A percentile compares a stretch with the other conserved stretches of the same genome.
Evolutionary conservation across 2,113 vertebrate genomes (phyloP).

Genomic region (Nothobranchius kuhntae): DNA sequence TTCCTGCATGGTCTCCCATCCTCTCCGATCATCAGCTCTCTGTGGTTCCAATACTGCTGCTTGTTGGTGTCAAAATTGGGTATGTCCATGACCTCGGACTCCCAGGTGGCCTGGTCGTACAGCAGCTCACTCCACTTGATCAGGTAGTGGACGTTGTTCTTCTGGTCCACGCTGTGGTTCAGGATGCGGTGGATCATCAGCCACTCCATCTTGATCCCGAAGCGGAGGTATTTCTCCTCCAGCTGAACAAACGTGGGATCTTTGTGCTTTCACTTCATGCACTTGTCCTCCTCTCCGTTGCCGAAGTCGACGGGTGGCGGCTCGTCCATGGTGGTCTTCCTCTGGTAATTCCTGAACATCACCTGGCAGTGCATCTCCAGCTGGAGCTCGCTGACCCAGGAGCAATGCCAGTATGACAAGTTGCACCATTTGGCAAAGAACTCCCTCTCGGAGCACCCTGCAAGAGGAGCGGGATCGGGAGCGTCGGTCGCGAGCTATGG

Average conservation of each 20-base stretch:
- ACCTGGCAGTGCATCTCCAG: conserved; percentile 97
- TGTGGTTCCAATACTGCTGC: conserved; percentile 94
- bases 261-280: conserved; percentile 91
- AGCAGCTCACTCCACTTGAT: conserved; percentile 95
- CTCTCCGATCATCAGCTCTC: conserved; percentile 96
- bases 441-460: conserved; percentile 92
- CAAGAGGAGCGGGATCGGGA: conserved; percentile 88
- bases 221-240: conserved; percentile 95
- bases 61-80: conserved; percentile 90
- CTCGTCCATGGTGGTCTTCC: conserved; percentile 99
- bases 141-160: conserved; percentile 93
- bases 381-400: conserved; percentile 98
- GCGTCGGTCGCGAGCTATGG: conserved; percentile 84
- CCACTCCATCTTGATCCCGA: conserved; percentile 97
- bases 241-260: conserved; percentile 92
- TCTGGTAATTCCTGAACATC: conserved; percentile 98
- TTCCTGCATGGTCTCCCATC: conserved; percentile 95
- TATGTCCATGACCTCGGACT: conserved; percentile 92
- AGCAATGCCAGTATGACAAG: conserved; percentile 99
- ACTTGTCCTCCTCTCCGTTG: conserved; percentile 90
- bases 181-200: conserved; percentile 96
- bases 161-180: conserved; percentile 96
- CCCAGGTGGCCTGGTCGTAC: conserved; percentile 96
- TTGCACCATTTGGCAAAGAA: conserved; percentile 98
- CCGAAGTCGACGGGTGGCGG: conserved; percentile 89